Percentiles rank a stretch among this genome's conserved stretches.
Evolutionary conservation across 1,140 invertebrate species (phyloP).

Genomic region (Drosophila neocordata): DNA sequence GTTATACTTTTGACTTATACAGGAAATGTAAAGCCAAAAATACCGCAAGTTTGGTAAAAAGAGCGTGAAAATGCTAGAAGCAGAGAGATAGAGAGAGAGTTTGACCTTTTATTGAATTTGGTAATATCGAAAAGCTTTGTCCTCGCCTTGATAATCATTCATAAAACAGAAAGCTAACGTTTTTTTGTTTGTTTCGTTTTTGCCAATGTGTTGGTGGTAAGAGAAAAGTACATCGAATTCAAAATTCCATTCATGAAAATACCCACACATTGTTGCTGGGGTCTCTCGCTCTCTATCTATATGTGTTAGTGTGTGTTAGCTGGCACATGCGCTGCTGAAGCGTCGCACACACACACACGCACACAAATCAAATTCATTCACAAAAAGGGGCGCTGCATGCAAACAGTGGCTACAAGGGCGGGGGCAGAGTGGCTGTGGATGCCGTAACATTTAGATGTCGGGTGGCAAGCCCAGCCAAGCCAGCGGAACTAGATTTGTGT

Average conservation of each 20-base stretch:
- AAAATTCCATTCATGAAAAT: conserved; percentile 82
- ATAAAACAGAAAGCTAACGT: conserved; percentile 57
- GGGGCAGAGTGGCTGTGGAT: conserved; percentile 42
- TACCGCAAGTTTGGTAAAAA: conserved; percentile 52
- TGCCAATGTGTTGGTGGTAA: conserved; percentile 41
- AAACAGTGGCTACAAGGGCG: conserved; percentile 39
- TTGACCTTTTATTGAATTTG: conserved; percentile 53
- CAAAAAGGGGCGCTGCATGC: conserved; percentile 72
- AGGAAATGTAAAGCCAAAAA: conserved; percentile 77
- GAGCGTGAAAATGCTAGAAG: conserved; percentile 14
- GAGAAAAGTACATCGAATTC: conserved; percentile 79
- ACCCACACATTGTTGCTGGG: conserved; percentile 74
- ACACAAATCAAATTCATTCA: conserved; percentile 66
- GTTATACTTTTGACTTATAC: conserved; percentile 24
- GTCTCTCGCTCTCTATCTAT: neutral
- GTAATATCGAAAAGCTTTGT: conserved; percentile 6
- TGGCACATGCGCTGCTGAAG: conserved; percentile 67
- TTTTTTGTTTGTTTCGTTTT: conserved; percentile 18
- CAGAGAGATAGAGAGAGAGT: conserved; percentile 25
- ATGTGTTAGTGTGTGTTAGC: conserved; percentile 26
- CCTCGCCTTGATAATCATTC: conserved; percentile 67
- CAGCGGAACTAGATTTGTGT: conserved; percentile 68
- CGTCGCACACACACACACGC: conserved; percentile 45
- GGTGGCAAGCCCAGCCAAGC: conserved; percentile 60
- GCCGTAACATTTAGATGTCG: conserved; percentile 64